Evolutionary conservation across 2,888 invertebrate genomes (phyloP).

Genomic region (Nephrotoma guestfalica): DNA sequence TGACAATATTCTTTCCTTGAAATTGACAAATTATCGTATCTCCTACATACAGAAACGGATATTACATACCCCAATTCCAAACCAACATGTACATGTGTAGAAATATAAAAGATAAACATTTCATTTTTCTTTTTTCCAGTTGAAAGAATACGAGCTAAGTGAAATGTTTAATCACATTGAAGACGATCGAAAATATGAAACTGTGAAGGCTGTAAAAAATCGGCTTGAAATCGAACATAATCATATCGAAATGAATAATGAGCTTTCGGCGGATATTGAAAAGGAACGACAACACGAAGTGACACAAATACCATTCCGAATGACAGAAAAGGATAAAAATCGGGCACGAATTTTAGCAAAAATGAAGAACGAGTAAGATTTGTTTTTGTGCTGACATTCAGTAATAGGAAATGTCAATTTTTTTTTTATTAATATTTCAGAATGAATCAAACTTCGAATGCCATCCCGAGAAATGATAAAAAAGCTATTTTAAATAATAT

Average conservation of each 20-base stretch:
- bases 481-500: conserved; percentile 56
- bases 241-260: conserved; percentile 53
- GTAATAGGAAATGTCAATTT: background rate
- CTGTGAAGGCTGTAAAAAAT: conserved; percentile 35
- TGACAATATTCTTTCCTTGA: background rate
- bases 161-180: conserved; percentile 74
- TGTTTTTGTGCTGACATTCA: conserved; percentile 16
- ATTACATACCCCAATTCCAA: background rate
- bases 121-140: conserved; percentile 33
- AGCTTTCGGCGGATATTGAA: conserved; percentile 64
- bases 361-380: conserved; percentile 33
- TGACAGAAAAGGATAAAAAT: conserved; percentile 35
- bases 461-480: conserved; percentile 48
- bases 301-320: conserved; percentile 24
- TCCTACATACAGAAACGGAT: background rate
- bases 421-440: background rate
- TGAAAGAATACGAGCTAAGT: conserved; percentile 75
- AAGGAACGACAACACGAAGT: conserved; percentile 59
- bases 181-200: conserved; percentile 62
- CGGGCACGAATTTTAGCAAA: conserved; percentile 28
- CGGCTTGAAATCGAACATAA: conserved; percentile 31
- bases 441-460: background rate
- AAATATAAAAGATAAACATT: background rate
- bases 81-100: background rate
- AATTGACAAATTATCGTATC: background rate